Base-by-base conservation (phyloP, 2,797 vertebrate genomes). In the Hirundo rustica region DNA sequence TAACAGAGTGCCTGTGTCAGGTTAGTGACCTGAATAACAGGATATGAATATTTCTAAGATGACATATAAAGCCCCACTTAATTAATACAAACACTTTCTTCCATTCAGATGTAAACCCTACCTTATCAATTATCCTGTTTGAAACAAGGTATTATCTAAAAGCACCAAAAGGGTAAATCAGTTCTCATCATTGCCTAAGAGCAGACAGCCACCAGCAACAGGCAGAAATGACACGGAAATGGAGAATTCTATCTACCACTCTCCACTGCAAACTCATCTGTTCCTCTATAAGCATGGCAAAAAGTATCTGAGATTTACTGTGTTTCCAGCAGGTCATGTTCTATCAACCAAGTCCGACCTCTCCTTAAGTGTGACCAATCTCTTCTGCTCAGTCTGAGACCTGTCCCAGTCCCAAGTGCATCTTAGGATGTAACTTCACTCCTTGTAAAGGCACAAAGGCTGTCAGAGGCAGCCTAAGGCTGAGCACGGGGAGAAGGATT, bases 1-100 rank as follows among this genome's bases (percentile, higher is more conserved):
- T 84, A 73, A 65, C 26, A 50, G 61, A 45, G 48, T 42, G 78
- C 21, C 75, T 40, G 38, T 83, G 71, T 76, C 85, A 93, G 64
- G 55, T 72, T 83, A 76, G 66, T 34, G 65, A 51, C 68, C 70
- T 80, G 7, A 93, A 85, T 51, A 92, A 94, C 89, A 96, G 87
- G 87, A 96, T 93, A 86, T 70, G 73, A 93, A 89, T 78, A 55
- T 77, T 66, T 89, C 29, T 29, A 53, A 91, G 66, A 73, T 70
- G 27, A 81, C 32, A 45, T 80, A 53, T 7, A 66, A 91, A 83
- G 36, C 13, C 47, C 44, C 29, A 30, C 18, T 89, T 47, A 81
- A 82, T 68, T 89, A 2, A 42, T 55, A 29, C 19, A 13, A 83
- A 61, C 81, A 58, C 30, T 58, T 75, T 72, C 36, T 72, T 91